phyloP scores from a whole-genome alignment of 2,797 vertebrate species.

The Gymnoscopelus braueri region DNA sequence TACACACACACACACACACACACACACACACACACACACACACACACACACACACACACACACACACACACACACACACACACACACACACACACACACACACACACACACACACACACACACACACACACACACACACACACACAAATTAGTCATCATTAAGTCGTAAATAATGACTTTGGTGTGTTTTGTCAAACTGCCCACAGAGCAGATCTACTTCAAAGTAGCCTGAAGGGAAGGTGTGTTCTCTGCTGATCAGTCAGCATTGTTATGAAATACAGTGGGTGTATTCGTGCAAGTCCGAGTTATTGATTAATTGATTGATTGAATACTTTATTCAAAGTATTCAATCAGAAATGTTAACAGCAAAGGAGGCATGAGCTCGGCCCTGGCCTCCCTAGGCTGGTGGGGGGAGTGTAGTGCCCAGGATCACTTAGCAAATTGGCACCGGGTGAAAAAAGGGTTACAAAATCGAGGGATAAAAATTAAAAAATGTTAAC shows the following conservation, averaged over 20 bases:
- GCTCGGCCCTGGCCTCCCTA: too few relatives aligned
- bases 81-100: slow-evolving; percentile 9
- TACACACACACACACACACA: slow-evolving; percentile 24
- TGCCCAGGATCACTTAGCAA: too few relatives aligned
- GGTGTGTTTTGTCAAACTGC: slow-evolving; percentile 20
- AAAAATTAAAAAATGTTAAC: too few relatives aligned
- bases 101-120: slow-evolving; percentile 20
- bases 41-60: slow-evolving; percentile 3
- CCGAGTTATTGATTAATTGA: background rate
- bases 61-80: slow-evolving; percentile 8
- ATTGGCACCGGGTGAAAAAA: too few relatives aligned
- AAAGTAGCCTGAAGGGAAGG: slow-evolving; percentile 44
- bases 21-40: background rate
- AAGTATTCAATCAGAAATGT: too few relatives aligned
- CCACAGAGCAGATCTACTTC: slow-evolving; percentile 5
- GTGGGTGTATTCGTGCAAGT: slow-evolving; percentile 4
- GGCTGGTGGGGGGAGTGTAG: too few relatives aligned
- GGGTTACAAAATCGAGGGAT: too few relatives aligned
- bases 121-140: slow-evolving; percentile 9
- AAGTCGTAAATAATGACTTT: slow-evolving; percentile 24
- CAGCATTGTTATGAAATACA: slow-evolving; percentile 11
- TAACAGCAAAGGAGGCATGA: too few relatives aligned
- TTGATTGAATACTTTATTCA: too few relatives aligned
- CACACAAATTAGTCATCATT: slow-evolving; percentile 45
- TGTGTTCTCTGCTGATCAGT: slow-evolving; percentile 31